These are phyloP conservation scores for Carcharodon carcharias DNA, from an alignment of 2,797 vertebrate genomes.

Conservation along the genomic window DNA sequence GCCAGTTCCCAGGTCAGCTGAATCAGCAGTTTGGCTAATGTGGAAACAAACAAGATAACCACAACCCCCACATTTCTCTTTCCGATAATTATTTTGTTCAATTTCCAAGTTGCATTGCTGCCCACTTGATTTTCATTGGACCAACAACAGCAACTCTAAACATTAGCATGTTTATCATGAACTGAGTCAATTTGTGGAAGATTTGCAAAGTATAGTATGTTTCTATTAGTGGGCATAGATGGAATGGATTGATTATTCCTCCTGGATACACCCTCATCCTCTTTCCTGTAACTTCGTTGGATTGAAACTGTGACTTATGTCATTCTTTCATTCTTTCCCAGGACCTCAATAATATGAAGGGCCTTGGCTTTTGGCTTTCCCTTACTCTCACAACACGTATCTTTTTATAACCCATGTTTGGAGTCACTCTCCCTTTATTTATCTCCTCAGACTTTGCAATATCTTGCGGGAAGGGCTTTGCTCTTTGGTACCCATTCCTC, in stretches of 20 bases:
- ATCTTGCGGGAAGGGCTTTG: not conserved
- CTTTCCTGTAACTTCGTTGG: not conserved
- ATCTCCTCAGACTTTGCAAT: not conserved
- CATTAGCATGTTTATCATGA: not conserved
- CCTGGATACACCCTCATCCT: constrained; percentile 14
- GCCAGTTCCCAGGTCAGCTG: not conserved
- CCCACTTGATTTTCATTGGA: constrained; percentile 13
- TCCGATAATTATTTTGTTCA: constrained; percentile 17
- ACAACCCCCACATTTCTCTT: not conserved
- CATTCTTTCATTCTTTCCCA: constrained; percentile 9
- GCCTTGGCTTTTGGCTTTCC: not conserved
- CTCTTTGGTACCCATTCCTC: too few relatives aligned
- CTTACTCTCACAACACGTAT: not conserved
- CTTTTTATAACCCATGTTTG: not conserved
- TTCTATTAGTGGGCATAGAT: not conserved
- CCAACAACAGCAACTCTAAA: not conserved
- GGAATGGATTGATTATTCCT: not conserved
- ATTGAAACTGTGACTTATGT: not conserved
- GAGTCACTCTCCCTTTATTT: not conserved
- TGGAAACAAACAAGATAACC: constrained; percentile 3
- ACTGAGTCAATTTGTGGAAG: not conserved
- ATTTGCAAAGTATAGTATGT: not conserved
- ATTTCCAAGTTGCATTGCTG: not conserved
- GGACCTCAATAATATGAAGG: not conserved
- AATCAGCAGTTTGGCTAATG: not conserved